Evolutionary conservation across 2,888 invertebrate genomes (phyloP), one percentile per base, ranked within the genome.

Genomic region (Pyrgus malvae): DNA sequence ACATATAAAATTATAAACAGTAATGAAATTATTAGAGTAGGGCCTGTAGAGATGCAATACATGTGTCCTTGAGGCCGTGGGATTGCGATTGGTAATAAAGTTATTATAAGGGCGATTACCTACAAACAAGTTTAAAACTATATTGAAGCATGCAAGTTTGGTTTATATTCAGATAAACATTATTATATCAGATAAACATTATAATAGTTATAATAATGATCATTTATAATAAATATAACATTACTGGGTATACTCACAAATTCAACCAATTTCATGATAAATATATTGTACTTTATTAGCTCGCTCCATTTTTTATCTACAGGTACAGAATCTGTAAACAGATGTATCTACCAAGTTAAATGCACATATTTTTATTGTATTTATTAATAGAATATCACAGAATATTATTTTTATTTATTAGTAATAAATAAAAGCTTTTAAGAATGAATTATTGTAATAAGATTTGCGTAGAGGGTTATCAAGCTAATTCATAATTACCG

Each of bases 161-260:
- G 6, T 23, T 23, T 4, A 23, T 4, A 23, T 23, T 6, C 23
- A 23, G 6, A 23, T 4, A 4, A 23, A 23, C 6, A 4, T 23
- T 23, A 23, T 23, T 23, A n/a, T n/a, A n/a, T n/a, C n/a, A n/a
- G n/a, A n/a, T n/a, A n/a, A n/a, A n/a, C n/a, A n/a, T n/a, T n/a
- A n/a, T n/a, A n/a, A n/a, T n/a, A n/a, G n/a, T n/a, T n/a, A n/a
- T n/a, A n/a, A n/a, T n/a, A n/a, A n/a, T n/a, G n/a, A n/a, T n/a
- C n/a, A n/a, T n/a, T n/a, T n/a, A n/a, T n/a, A n/a, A n/a, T n/a
- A n/a, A n/a, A n/a, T n/a, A n/a, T n/a, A n/a, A n/a, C n/a, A n/a
- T n/a, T n/a, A n/a, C n/a, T n/a, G n/a, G n/a, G n/a, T n/a, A 61
- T 79, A 88, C 89, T 89, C 76, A 89, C 89, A 70, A 89, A 89